Evolutionary conservation across 2,888 invertebrate species (phyloP), one percentile per base, ranked within the genome.

Genomic region (Agelastica alni): DNA sequence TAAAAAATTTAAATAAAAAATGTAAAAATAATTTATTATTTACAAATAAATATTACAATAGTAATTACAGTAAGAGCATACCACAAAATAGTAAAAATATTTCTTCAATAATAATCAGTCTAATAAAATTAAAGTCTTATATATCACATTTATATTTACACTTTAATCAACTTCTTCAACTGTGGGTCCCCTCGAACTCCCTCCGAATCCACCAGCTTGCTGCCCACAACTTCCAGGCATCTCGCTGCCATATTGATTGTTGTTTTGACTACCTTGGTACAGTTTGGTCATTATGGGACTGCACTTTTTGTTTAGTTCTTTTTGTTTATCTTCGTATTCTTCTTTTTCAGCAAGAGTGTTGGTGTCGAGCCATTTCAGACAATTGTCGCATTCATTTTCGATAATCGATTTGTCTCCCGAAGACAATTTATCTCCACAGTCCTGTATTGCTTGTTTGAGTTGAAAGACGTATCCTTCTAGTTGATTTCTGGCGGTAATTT

Each of bases 401-500:
- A 80, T 79, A 12, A 73, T 67, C 13, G 71, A 73, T 70, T 78
- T 70, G 67, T 79, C 70, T 63, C 79, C 75, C 14, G 85, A 82
- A 2, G 77, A 75, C 22, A 92, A 73, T 71, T 84, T 86, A 44
- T 79, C 80, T 0, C 84, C 85, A 30, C 83, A 81, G 10, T 87
- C 85, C 13, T 85, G 83, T 14, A 83, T 73, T 0, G 88, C 85
- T 67, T 88, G 88, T 67, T 86, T 88, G 34, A 87, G 84, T 58
- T 80, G 81, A 73, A 87, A 89, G 13, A 84, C 78, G 71, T 88
- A 89, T 3, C 81, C 74, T 72, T 89, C 91, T 34, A 91, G 78
- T 64, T 84, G 82, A 75, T 91, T 91, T 53, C 88, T 82, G 6
- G 88, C 82, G 0, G 82, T 71, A 9, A 91, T 83, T 41, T 84